Percentiles rank a stretch among this genome's conserved stretches.
Evolutionary conservation across 2,888 invertebrate species (phyloP).

Genomic region (Gibbula magus): DNA sequence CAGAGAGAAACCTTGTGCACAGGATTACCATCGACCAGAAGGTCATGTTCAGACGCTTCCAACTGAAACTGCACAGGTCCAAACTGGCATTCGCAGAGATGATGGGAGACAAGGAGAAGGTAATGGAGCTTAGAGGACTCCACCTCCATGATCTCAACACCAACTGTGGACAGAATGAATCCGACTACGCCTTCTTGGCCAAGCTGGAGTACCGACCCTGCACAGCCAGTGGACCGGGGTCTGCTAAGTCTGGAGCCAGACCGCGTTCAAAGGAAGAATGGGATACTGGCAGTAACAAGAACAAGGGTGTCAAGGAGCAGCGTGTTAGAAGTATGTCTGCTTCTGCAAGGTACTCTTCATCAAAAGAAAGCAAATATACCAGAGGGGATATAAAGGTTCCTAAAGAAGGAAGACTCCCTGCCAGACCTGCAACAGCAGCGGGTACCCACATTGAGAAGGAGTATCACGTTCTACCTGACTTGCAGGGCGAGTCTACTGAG

Average conservation of each 20-base stretch:
- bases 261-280: slow-evolving; percentile 11
- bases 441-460: background rate
- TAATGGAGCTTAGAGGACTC: slow-evolving; percentile 49
- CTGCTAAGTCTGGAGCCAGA: background rate
- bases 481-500: background rate
- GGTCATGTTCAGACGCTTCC: slow-evolving; percentile 57
- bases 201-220: slow-evolving; percentile 52
- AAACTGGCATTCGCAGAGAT: slow-evolving; percentile 54
- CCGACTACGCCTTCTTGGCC: slow-evolving; percentile 53
- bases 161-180: slow-evolving; percentile 50
- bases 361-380: background rate
- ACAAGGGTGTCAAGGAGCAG: slow-evolving; percentile 28
- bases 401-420: background rate
- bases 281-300: slow-evolving; percentile 28
- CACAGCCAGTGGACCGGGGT: background rate
- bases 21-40: slow-evolving; percentile 61
- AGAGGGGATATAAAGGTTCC: background rate
- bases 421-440: slow-evolving; percentile 28
- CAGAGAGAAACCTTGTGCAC: slow-evolving; percentile 53
- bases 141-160: slow-evolving; percentile 52
- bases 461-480: background rate
- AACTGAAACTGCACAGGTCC: slow-evolving; percentile 55
- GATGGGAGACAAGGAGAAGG: slow-evolving; percentile 53
- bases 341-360: background rate
- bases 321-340: background rate